These are phyloP conservation scores for Zingel zingel DNA, from an alignment of 2,113 vertebrate species.

Conservation along the genomic window DNA sequence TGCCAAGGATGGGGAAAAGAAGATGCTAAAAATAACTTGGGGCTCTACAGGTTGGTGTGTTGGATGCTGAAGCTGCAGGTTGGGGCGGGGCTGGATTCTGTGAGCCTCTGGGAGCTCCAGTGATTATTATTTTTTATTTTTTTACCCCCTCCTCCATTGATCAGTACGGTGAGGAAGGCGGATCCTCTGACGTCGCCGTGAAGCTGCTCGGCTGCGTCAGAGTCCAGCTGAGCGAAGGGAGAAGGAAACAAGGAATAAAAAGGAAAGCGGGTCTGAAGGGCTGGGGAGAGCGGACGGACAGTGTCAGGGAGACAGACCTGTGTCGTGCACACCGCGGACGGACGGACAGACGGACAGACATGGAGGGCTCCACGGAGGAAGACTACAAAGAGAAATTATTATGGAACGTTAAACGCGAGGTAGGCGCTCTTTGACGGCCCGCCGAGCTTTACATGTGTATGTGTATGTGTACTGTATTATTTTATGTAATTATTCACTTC, in stretches of 20 bases:
- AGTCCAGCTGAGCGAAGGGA: conserved; percentile 69
- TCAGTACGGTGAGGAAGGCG: conserved; percentile 62
- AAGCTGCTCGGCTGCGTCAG: conserved; percentile 79
- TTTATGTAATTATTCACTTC: background rate
- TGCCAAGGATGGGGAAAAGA: background rate
- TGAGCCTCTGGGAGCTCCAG: conserved; percentile 2
- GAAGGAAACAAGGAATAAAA: conserved; percentile 42
- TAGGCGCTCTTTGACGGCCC: conserved; percentile 65
- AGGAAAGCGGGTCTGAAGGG: conserved; percentile 19
- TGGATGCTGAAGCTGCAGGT: conserved; percentile 46
- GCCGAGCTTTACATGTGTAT: background rate
- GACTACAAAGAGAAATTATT: conserved; percentile 92
- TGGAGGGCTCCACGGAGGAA: conserved; percentile 88
- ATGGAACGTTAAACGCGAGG: conserved; percentile 96
- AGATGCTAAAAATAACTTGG: conserved; percentile 57
- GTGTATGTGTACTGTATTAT: background rate
- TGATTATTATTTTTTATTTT: background rate
- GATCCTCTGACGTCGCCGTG: conserved; percentile 74
- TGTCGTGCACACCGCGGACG: conserved; percentile 38
- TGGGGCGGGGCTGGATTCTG: conserved; percentile 52
- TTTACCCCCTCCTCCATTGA: conserved; percentile 72
- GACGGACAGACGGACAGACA: conserved; percentile 70
- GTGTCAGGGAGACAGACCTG: conserved; percentile 19
- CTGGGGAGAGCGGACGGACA: conserved; percentile 31
- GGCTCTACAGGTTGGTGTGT: conserved; percentile 64